A percentile compares a stretch with the other conserved stretches of the same genome.
Evolutionary conservation across 2,797 vertebrate species (phyloP).

Genomic region (Tangara arthus): DNA sequence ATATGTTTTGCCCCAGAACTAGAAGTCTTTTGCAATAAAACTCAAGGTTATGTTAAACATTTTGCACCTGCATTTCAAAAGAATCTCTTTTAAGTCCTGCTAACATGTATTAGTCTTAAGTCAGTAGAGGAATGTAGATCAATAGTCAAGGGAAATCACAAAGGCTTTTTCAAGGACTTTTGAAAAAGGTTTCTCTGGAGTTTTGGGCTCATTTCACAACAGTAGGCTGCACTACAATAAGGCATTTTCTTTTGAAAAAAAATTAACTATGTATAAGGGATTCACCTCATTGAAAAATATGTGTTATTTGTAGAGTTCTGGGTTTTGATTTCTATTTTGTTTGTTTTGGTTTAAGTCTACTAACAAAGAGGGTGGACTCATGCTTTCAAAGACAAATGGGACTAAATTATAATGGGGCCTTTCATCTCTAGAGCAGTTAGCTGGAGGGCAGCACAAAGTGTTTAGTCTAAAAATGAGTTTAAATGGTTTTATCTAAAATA

Average conservation of each 20-base stretch:
- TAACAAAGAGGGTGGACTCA: neutral
- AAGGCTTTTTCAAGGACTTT: neutral
- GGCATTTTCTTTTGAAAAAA: neutral
- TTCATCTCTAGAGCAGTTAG: constrained; percentile 35
- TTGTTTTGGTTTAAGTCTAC: neutral
- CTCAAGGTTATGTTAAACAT: neutral
- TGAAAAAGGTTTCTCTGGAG: neutral
- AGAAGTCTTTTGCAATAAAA: neutral
- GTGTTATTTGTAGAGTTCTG: neutral
- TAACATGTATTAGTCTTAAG: neutral
- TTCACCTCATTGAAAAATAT: neutral
- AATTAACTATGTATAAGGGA: neutral
- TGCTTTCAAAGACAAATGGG: constrained; percentile 11
- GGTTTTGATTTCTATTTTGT: neutral
- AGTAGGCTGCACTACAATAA: neutral
- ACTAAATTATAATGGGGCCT: neutral
- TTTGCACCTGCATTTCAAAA: neutral
- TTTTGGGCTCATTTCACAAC: neutral
- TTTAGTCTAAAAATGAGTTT: constrained; percentile 46
- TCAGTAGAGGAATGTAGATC: neutral
- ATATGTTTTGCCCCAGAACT: neutral
- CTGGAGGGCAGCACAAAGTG: neutral
- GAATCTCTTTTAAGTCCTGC: neutral
- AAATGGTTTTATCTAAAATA: constrained; percentile 17
- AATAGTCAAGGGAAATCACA: neutral